Percentiles rank a stretch among this genome's conserved stretches.
Evolutionary conservation across 64 coral and sea anemone species (phyloP).

Genomic region (Astreopora myriophthalma): DNA sequence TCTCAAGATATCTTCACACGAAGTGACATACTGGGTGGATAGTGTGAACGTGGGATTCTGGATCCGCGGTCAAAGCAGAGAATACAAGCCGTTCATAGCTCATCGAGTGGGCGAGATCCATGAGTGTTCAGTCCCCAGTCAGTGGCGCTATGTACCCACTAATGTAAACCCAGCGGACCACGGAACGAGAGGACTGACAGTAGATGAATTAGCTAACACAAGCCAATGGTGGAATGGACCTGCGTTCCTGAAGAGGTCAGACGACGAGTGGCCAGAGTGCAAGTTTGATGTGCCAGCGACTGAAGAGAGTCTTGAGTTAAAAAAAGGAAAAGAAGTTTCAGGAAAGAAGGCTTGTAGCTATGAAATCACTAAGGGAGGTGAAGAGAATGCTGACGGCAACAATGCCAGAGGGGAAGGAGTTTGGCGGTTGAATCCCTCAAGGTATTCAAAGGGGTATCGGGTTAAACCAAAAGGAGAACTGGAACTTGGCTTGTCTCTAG

Average conservation of each 20-base stretch:
- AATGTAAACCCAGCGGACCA: constrained; percentile 51
- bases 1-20: constrained; percentile 11
- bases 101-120: constrained; percentile 85
- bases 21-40: constrained; percentile 64
- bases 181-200: constrained; percentile 48
- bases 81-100: constrained; percentile 66
- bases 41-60: constrained; percentile 19
- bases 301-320: too few species aligned
- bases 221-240: constrained; percentile 44
- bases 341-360: not conserved
- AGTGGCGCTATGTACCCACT: constrained; percentile 74
- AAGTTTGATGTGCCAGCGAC: constrained; percentile 21
- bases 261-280: constrained; percentile 34
- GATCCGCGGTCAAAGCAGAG: constrained; percentile 43
- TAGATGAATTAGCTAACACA: not conserved
- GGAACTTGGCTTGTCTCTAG: constrained; percentile 57
- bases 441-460: constrained; percentile 61
- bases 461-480: not conserved
- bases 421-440: constrained; percentile 29
- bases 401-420: not conserved
- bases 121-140: constrained; percentile 49
- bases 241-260: constrained; percentile 5
- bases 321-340: too few species aligned
- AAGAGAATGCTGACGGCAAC: constrained; percentile 48
- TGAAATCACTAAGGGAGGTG: too few species aligned